Percentiles rank a stretch among this genome's conserved stretches.
phyloP scores from a whole-genome alignment of 2,888 invertebrate species.

The Nemotelus nigrinus region DNA sequence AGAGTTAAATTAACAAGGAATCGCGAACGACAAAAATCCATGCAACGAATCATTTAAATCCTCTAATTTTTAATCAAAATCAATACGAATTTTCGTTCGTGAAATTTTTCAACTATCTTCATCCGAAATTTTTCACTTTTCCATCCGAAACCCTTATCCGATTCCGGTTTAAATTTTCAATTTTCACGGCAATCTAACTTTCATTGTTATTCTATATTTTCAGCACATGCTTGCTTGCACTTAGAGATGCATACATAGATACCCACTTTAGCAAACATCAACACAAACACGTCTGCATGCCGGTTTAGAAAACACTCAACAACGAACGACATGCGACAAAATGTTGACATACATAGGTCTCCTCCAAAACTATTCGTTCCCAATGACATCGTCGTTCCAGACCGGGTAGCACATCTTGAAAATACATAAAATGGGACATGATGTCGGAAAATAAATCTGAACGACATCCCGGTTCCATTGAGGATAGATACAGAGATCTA shows the following conservation, averaged over 20 bases:
- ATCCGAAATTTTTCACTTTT: neutral
- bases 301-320: neutral
- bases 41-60: no score
- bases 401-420: neutral
- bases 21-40: no score
- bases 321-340: neutral
- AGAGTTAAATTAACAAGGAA: no score
- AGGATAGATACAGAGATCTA: constrained; percentile 8
- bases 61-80: no score
- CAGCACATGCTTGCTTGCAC: neutral
- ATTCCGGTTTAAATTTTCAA: constrained; percentile 37
- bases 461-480: neutral
- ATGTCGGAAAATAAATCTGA: constrained; percentile 10
- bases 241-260: neutral
- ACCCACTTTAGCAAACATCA: neutral
- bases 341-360: constrained; percentile 4
- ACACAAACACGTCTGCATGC: no score
- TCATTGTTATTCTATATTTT: constrained; percentile 40
- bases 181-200: constrained; percentile 41
- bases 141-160: neutral
- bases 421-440: neutral
- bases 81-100: no score
- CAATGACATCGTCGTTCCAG: neutral
- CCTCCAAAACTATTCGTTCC: neutral
- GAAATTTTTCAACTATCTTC: no score